phyloP scores from a whole-genome alignment of 2,888 invertebrate genomes.

The Brachyptera risi region DNA sequence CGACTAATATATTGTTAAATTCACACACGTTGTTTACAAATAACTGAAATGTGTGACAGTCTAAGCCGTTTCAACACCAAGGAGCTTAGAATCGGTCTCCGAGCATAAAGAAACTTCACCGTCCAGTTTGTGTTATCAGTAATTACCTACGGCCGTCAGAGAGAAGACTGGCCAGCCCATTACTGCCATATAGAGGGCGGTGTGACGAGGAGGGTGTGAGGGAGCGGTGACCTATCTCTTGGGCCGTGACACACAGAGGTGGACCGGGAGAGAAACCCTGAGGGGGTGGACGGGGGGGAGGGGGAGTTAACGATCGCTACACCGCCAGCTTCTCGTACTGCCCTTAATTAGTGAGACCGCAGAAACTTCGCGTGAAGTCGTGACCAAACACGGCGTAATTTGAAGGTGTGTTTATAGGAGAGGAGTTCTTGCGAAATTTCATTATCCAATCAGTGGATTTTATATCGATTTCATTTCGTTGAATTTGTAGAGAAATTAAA shows the following conservation, averaged over 20 bases:
- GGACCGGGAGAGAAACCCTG: neutral
- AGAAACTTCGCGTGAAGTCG: neutral
- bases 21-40: too few species aligned
- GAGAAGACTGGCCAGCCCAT: neutral
- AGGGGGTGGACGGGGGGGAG: neutral
- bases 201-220: neutral
- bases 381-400: neutral
- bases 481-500: too few species aligned
- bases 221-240: neutral
- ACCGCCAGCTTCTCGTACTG: neutral
- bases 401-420: too few species aligned
- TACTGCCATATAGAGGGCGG: neutral
- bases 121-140: neutral
- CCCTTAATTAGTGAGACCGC: slow-evolving; percentile 12
- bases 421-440: too few species aligned
- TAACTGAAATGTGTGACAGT: too few species aligned
- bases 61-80: too few species aligned
- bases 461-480: too few species aligned
- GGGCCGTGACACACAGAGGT: neutral
- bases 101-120: too few species aligned
- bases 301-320: slow-evolving; percentile 14
- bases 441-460: too few species aligned
- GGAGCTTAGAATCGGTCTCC: too few species aligned
- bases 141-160: neutral
- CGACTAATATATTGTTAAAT: too few species aligned